A percentile compares a stretch with the other conserved stretches of the same genome.
These are phyloP conservation scores for Onychorhynchus coronatus DNA, from an alignment of 2,113 vertebrate genomes.

Conservation along the genomic window DNA sequence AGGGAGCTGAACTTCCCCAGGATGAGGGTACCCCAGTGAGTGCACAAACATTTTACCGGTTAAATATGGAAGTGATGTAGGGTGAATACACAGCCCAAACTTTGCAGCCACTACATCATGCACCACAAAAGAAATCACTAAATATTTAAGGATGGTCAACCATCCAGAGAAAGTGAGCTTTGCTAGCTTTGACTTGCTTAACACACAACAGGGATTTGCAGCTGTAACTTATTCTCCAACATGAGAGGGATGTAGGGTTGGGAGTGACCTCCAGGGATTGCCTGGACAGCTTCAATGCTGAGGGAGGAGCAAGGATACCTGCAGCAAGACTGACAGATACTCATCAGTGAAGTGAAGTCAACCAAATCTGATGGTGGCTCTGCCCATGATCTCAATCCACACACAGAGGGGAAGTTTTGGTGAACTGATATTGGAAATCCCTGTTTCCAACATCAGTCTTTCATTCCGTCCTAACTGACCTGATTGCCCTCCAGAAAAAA, in stretches of 20 bases:
- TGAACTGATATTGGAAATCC: neutral
- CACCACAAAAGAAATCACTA: neutral
- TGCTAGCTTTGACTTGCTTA: neutral
- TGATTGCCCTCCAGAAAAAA: neutral
- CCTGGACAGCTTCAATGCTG: neutral
- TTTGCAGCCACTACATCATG: neutral
- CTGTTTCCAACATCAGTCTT: neutral
- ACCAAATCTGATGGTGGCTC: neutral
- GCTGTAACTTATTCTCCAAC: neutral
- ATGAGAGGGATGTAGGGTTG: neutral
- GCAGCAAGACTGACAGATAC: neutral
- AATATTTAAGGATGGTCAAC: neutral
- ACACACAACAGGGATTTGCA: neutral
- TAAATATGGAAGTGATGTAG: neutral
- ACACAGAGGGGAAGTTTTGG: neutral
- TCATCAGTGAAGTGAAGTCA: neutral
- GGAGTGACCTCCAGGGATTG: neutral
- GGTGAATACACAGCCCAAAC: neutral
- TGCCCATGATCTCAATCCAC: neutral
- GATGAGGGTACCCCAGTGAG: fast-evolving
- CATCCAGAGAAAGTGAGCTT: neutral
- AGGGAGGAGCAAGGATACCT: neutral
- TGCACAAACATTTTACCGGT: neutral
- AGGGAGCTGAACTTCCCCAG: neutral
- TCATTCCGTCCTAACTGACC: neutral